Evolutionary conservation across 2,888 invertebrate species (phyloP), one percentile per base, ranked within the genome.

Genomic region (Eilema caniola): DNA sequence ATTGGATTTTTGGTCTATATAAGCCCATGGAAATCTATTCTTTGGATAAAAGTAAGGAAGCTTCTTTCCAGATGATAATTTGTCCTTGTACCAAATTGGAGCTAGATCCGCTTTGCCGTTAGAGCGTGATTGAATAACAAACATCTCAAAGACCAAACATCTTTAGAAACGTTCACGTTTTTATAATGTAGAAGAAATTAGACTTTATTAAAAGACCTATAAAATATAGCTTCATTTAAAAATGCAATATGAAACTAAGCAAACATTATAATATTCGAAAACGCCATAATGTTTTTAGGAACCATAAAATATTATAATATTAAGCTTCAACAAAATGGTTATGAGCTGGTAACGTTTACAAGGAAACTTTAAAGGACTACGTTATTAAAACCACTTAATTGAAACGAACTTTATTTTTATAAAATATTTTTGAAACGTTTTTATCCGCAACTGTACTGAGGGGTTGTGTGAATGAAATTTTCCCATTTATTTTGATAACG

Each of bases 351-450:
- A 80, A 72, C 70, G 69, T 79, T 81, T 66, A 73, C 69, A 76
- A 80, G 77, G 65, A 76, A 72, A 71, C 63, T 64, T 47, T 60
- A 25, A 66, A 78, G 69, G 37, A 57, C 14, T 16, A 66, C 68
- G 79, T 70, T 82, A 80, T 70, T 80, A 80, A 62, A 76, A 75
- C 74, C 83, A 80, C 76, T 82, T 82, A 75, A 81, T 82, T 68
- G 14, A 25, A 59, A 59, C 23, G 57, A 59, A 59, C 57, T 59
- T 59, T 59, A 25, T 59, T 59, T 59, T 25, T 14, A 12, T 24
- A 57, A 57, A 0, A 11, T 3, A 0, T 12, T 12, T n/a, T 53
- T 53, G 20, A 53, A 53, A 53, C 53, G 53, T 10, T 53, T 47
- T 53, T 53, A 53, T 20, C 53, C 53, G 10, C n/a, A 8, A 53